Conservation (phyloP, 2,888 invertebrate genomes). For the Stratiomys singularior region DNA sequence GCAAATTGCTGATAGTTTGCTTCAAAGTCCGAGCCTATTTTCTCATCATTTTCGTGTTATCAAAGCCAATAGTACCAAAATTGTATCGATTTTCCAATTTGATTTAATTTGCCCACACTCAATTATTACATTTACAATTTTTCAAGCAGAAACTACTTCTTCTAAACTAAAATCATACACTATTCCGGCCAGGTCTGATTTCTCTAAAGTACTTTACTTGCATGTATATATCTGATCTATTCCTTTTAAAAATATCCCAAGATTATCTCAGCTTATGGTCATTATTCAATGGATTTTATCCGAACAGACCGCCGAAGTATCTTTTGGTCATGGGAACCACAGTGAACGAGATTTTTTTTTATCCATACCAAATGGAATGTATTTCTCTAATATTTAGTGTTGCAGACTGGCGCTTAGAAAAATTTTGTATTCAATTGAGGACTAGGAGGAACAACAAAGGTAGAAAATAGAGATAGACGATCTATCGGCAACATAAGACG, state of each 20-base stretch:
- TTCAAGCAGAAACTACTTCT: not conserved
- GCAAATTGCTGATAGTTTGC: no score
- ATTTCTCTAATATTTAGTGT: no score
- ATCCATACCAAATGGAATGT: not conserved
- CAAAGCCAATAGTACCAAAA: no score
- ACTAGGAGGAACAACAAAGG: no score
- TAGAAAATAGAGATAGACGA: not conserved
- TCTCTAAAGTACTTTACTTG: not conserved
- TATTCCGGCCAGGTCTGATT: not conserved
- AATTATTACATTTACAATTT: not conserved
- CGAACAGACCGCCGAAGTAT: not conserved
- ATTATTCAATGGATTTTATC: constrained; percentile 13
- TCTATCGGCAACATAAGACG: not conserved
- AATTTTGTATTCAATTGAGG: not conserved
- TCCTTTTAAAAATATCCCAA: constrained; percentile 14
- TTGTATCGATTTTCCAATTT: not conserved
- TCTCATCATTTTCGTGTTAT: no score
- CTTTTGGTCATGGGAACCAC: not conserved
- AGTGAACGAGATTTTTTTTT: not conserved
- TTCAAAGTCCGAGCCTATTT: no score
- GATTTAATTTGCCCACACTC: not conserved
- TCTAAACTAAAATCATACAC: not conserved
- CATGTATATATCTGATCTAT: not conserved
- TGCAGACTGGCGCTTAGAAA: constrained; percentile 5
- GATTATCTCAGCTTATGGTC: constrained; percentile 20